Evolutionary conservation across 2,888 invertebrate genomes (phyloP).

Genomic region (Altica lythri): DNA sequence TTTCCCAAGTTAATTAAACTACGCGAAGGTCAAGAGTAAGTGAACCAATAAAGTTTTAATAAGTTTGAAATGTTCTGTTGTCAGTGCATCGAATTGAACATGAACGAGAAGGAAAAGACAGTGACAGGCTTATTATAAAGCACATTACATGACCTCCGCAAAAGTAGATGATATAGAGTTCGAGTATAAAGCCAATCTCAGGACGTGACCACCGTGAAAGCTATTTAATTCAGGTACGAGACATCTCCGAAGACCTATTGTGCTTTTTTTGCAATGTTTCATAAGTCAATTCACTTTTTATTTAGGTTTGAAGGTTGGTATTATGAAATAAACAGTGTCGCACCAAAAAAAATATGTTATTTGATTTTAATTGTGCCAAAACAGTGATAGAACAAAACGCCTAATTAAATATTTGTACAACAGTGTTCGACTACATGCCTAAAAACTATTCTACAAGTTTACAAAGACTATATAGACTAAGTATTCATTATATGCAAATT

Average conservation of each 20-base stretch:
- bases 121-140: slow-evolving; percentile 37
- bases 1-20: slow-evolving; percentile 4
- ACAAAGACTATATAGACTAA: too few relatives aligned
- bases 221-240: slow-evolving; percentile 38
- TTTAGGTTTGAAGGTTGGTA: slow-evolving; percentile 3
- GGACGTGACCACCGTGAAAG: slow-evolving; percentile 43
- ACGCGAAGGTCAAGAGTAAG: slow-evolving; percentile 11
- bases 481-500: not conserved
- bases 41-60: slow-evolving; percentile 19
- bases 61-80: slow-evolving; percentile 9
- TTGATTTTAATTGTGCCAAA: too few relatives aligned
- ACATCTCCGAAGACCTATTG: slow-evolving; percentile 32
- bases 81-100: slow-evolving; percentile 8
- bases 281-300: slow-evolving; percentile 24
- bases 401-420: too few relatives aligned
- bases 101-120: slow-evolving; percentile 21
- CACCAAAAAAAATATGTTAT: too few relatives aligned
- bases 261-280: slow-evolving; percentile 30
- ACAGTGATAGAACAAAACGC: too few relatives aligned
- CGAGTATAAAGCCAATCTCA: slow-evolving; percentile 32
- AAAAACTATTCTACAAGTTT: too few relatives aligned
- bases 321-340: slow-evolving; percentile 4
- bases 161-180: slow-evolving; percentile 37
- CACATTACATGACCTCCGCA: slow-evolving; percentile 38
- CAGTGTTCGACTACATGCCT: too few relatives aligned